These are phyloP conservation scores for Neopelma chrysocephalum DNA, from an alignment of 2,797 vertebrate genomes.

Conservation along the genomic window DNA sequence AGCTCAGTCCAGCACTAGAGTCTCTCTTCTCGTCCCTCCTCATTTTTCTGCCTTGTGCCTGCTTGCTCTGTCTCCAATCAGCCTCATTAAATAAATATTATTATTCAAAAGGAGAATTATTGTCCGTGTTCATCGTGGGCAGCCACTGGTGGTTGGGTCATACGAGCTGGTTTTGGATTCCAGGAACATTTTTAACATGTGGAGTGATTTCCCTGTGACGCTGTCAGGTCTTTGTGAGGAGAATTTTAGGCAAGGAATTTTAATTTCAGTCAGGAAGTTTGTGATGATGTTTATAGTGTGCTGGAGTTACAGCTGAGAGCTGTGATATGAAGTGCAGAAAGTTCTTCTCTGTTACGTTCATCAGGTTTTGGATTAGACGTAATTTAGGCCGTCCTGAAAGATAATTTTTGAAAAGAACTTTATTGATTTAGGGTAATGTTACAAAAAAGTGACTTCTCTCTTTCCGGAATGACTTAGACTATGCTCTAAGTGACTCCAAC, in stretches of 20 bases:
- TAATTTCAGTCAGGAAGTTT: neutral
- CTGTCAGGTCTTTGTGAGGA: neutral
- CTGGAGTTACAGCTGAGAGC: neutral
- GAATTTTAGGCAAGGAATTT: neutral
- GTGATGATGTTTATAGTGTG: neutral
- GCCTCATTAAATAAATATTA: neutral
- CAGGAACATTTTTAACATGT: accelerated
- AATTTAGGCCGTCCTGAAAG: neutral
- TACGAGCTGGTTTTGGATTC: neutral
- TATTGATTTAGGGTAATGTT: neutral
- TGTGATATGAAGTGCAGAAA: neutral
- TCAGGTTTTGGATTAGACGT: neutral
- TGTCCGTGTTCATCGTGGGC: neutral
- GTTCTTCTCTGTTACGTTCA: accelerated
- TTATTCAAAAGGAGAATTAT: neutral
- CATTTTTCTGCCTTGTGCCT: neutral
- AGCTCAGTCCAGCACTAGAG: neutral
- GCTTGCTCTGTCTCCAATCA: neutral
- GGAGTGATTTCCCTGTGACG: neutral
- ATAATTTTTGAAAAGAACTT: neutral
- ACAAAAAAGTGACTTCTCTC: neutral
- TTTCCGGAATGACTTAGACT: neutral
- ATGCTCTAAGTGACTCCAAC: neutral
- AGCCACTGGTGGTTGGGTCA: neutral
- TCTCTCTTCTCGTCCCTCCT: neutral